Evolutionary conservation across 2,797 vertebrate genomes (phyloP).

Genomic region (Lagorchestes hirsutus): DNA sequence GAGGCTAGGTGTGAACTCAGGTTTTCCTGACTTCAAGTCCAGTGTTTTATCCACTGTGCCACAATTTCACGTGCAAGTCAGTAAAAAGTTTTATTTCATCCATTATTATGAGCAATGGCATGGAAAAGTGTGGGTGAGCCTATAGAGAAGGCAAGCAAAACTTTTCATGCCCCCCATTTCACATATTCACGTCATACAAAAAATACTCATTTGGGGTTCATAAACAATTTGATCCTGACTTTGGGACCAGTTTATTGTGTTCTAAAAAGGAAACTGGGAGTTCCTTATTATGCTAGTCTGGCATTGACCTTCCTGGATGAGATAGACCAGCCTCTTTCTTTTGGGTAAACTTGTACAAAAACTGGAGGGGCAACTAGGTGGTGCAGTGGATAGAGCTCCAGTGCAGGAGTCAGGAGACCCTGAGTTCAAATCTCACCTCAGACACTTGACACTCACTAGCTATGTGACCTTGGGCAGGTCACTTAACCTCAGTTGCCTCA

Average conservation of each 20-base stretch:
- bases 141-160: background rate
- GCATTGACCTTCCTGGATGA: background rate
- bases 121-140: background rate
- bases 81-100: background rate
- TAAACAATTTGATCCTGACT: background rate
- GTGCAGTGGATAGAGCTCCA: too few relatives aligned
- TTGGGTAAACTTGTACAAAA: background rate
- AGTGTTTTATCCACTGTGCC: background rate
- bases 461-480: too few relatives aligned
- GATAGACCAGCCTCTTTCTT: background rate
- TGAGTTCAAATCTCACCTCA: too few relatives aligned
- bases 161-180: background rate
- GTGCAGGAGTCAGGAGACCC: too few relatives aligned
- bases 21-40: background rate
- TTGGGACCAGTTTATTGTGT: background rate
- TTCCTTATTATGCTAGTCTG: background rate
- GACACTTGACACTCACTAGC: too few relatives aligned
- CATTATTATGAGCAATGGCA: background rate
- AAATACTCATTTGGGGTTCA: background rate
- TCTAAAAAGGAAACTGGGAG: background rate
- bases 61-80: background rate
- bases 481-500: too few relatives aligned
- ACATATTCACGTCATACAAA: background rate
- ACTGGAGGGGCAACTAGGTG: background rate
- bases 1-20: background rate